These are phyloP conservation scores for Aplysina aerophoba DNA, from an alignment of 37 sponge, comb jelly and placozoan species.

Conservation along the genomic window DNA sequence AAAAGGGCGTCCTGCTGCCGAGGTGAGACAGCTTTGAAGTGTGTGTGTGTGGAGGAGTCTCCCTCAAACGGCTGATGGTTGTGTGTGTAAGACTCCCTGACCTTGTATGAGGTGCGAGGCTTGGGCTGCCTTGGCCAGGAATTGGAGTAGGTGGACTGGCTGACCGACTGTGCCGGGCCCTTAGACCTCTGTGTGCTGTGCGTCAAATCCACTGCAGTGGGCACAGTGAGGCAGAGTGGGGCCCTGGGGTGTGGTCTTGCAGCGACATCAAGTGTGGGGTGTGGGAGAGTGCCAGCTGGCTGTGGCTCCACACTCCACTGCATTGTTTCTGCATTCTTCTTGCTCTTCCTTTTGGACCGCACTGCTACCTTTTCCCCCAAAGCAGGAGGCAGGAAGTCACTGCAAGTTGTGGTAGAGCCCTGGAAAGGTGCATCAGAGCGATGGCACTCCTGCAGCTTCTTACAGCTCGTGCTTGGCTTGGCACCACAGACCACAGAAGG, in stretches of 20 bases:
- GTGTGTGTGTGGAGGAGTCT: not conserved
- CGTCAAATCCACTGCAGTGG: not conserved
- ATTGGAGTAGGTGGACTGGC: not conserved
- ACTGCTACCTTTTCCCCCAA: too few relatives aligned
- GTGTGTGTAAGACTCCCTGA: not conserved
- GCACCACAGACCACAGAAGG: not conserved
- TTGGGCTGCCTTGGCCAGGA: constrained; percentile 14
- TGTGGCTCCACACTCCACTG: too few relatives aligned
- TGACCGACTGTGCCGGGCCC: not conserved
- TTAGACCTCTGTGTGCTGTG: not conserved
- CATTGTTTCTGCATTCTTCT: too few relatives aligned
- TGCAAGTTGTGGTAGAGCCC: not conserved
- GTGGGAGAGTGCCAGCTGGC: too few relatives aligned
- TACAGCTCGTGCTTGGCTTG: not conserved
- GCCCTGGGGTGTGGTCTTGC: too few relatives aligned
- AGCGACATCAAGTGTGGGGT: too few relatives aligned
- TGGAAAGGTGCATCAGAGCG: not conserved
- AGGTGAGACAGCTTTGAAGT: not conserved
- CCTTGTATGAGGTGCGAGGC: constrained; percentile 14
- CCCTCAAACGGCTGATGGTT: not conserved
- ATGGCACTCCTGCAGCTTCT: not conserved
- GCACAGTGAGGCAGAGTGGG: not conserved
- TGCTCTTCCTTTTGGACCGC: too few relatives aligned
- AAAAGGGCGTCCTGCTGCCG: not conserved
- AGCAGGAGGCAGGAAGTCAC: too few relatives aligned